Evolutionary conservation across 2,888 invertebrate species (phyloP), one percentile per base, ranked within the genome.

Genomic region (Lacanobia wlatinum): DNA sequence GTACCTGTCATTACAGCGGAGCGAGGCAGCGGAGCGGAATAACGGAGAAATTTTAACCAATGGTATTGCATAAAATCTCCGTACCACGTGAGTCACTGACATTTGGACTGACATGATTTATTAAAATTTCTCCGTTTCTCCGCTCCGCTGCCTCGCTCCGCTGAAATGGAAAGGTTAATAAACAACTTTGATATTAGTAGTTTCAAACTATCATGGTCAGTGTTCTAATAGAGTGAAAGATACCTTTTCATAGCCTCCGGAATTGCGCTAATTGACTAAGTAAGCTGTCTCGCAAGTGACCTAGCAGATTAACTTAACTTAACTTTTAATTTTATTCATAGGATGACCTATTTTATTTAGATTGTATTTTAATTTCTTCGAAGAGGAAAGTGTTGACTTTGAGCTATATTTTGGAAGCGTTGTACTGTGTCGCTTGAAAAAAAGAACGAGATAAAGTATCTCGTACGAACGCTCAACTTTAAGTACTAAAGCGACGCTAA

Each of bases 361-460:
- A 34, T 38, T 64, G 59, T 60, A 60, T 53, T 55, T 34, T 18
- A 60, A 43, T 59, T 78, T 71, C 10, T 8, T 59, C 5, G 9
- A 78, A 21, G 9, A 34, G 28, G 14, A 10, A 53, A 78, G 14
- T 28, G 16, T 60, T 21, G 28, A 62, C 12, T 52, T 48, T 21
- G 16, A 48, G n/a, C 3, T 12, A 43, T 63, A 70, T 21, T 70
- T 59, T 40, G 6, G 52, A 58, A 62, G 28, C 40, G 52, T 16
- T n/a, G 28, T 18, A 38, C 28, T 23, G 16, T 48, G 50, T 38
- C 18, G 12, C 28, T 61, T 55, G 34, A 16, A 53, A 78, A 58
- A 78, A 58, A 78, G 38, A 28, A 9, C n/a, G 23, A 58, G 16
- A 34, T 48, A 63, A 43, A 55, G 21, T 55, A 63, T 53, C 5